These are phyloP conservation scores for Xenentodon cancila DNA, from an alignment of 2,797 vertebrate genomes.

Conservation along the genomic window DNA sequence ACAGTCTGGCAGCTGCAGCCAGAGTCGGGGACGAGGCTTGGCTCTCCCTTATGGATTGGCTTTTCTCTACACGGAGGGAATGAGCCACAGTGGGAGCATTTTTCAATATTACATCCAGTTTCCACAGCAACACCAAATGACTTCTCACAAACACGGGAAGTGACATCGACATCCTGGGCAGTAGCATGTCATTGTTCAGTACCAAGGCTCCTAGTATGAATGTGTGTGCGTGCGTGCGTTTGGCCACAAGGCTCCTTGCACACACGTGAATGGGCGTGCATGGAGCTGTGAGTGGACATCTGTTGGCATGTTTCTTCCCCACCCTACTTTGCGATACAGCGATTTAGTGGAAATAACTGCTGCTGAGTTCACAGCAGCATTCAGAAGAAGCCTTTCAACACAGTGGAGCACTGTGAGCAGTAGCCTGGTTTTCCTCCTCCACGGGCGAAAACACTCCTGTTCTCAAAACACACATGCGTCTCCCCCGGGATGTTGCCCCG, in stretches of 20 bases:
- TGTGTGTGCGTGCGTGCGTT: conserved; percentile 16
- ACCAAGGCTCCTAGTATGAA: conserved; percentile 37
- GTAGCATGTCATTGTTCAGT: conserved; percentile 70
- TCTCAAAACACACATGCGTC: conserved; percentile 53
- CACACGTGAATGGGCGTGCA: conserved; percentile 44
- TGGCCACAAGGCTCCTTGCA: conserved; percentile 31
- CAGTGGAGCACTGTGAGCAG: conserved; percentile 75
- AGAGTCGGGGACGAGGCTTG: conserved; percentile 77
- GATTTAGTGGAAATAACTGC: conserved; percentile 66
- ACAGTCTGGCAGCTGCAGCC: conserved; percentile 79
- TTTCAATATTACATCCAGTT: conserved; percentile 72
- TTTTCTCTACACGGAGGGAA: conserved; percentile 81
- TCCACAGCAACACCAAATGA: conserved; percentile 73
- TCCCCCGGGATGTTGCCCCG: conserved; percentile 55
- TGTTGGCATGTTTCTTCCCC: conserved; percentile 55
- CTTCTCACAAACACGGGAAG: conserved; percentile 79
- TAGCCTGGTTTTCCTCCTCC: conserved; percentile 58
- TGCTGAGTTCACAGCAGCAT: conserved; percentile 74
- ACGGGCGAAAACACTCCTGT: conserved; percentile 64
- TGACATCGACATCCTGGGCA: conserved; percentile 76
- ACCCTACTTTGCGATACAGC: conserved; percentile 49
- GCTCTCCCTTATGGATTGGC: conserved; percentile 81
- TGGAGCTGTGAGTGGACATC: conserved; percentile 41
- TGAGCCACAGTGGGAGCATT: conserved; percentile 35
- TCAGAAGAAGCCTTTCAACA: conserved; percentile 60